phyloP scores from a whole-genome alignment of 2,888 invertebrate species.

The Chrysodeixis includens region DNA sequence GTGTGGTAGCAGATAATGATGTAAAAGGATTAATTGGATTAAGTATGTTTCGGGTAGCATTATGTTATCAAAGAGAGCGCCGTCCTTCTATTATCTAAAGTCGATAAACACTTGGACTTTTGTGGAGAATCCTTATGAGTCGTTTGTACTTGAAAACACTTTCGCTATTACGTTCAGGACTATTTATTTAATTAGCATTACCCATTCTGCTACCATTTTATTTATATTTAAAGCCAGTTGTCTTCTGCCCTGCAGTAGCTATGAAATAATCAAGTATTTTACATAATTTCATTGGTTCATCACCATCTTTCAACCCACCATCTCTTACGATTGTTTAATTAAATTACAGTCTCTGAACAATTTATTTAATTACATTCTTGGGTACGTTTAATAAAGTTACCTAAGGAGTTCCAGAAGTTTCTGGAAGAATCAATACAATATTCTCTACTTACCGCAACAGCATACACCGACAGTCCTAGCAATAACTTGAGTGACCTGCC shows the following conservation, averaged over 20 bases:
- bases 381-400: too few species aligned
- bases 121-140: not conserved
- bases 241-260: too few species aligned
- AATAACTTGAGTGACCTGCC: constrained; percentile 63
- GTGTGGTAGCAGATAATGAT: constrained; percentile 20
- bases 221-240: too few species aligned
- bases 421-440: not conserved
- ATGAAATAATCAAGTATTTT: too few species aligned
- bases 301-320: too few species aligned
- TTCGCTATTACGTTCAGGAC: not conserved
- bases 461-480: constrained; percentile 79
- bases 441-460: constrained; percentile 79
- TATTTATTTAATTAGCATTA: too few species aligned
- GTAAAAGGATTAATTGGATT: constrained; percentile 10
- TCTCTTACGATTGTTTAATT: too few species aligned
- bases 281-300: too few species aligned
- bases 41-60: constrained; percentile 22
- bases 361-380: not conserved
- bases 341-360: too few species aligned
- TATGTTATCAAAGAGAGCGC: constrained; percentile 17
- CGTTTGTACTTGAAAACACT: not conserved
- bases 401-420: not conserved
- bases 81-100: constrained; percentile 24
- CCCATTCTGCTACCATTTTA: too few species aligned
- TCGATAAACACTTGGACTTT: constrained; percentile 13